Conservation (phyloP, 2,113 vertebrate species). For the Arothron firmamentum region DNA sequence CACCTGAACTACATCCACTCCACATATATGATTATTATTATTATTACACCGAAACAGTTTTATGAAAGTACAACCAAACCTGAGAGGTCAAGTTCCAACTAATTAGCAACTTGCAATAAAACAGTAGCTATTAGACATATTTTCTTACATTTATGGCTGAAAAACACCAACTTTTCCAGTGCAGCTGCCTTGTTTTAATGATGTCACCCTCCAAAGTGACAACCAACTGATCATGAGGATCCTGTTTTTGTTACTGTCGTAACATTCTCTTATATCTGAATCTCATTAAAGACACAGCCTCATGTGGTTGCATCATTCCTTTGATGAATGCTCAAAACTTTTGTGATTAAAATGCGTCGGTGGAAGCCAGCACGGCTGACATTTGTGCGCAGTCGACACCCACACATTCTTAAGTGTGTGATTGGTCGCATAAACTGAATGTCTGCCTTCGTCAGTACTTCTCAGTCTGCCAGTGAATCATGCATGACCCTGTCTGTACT, state of each 20-base stretch:
- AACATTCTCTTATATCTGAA: not conserved
- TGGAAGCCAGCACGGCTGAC: not conserved
- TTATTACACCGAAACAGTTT: no score
- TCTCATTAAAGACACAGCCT: not conserved
- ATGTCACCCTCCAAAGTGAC: no score
- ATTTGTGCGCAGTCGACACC: conserved; percentile 1
- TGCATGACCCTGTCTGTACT: conserved; percentile 28
- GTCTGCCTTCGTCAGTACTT: conserved; percentile 6
- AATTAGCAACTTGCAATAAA: no score
- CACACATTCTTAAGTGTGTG: not conserved
- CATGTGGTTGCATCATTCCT: not conserved
- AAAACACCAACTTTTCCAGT: not conserved
- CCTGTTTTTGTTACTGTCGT: not conserved
- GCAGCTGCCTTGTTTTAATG: no score
- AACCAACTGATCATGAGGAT: no score
- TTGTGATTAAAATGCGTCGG: not conserved
- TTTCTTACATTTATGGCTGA: no score
- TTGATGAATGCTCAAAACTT: not conserved
- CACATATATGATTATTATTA: no score
- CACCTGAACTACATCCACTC: no score
- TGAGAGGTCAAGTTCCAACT: no score
- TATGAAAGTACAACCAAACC: no score
- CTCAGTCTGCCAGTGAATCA: conserved; percentile 20
- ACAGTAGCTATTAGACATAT: no score
- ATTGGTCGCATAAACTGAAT: conserved; percentile 1